Conservation (phyloP, 2,113 vertebrate species). For the Pluvianellus socialis region DNA sequence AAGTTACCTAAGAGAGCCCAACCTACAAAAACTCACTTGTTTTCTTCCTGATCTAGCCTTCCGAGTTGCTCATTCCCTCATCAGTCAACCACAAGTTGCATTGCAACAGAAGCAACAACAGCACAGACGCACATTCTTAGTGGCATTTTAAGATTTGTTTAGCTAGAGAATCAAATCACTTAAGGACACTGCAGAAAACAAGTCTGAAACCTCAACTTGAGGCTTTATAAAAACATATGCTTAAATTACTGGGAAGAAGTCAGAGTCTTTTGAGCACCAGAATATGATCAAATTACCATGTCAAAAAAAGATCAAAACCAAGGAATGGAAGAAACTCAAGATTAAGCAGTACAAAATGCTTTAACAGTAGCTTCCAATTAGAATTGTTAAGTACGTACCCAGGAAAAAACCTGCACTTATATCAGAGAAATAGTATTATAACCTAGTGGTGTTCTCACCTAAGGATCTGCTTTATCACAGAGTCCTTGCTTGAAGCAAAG, state of each 20-base stretch:
- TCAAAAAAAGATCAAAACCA: slow-evolving; percentile 11
- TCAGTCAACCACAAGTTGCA: neutral
- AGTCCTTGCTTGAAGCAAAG: neutral
- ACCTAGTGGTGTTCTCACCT: neutral
- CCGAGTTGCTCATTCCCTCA: neutral
- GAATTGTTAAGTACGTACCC: neutral
- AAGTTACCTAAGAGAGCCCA: neutral
- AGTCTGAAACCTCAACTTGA: neutral
- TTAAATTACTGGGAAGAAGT: neutral
- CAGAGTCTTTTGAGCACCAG: neutral
- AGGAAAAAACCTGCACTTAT: neutral
- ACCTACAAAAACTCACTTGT: neutral
- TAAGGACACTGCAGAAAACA: neutral
- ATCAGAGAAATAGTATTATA: neutral
- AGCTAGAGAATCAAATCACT: neutral
- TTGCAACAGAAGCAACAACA: neutral
- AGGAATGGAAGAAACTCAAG: neutral
- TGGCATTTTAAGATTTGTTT: neutral
- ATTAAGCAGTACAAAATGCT: neutral
- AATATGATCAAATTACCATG: neutral
- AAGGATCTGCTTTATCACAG: neutral
- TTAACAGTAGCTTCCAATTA: neutral
- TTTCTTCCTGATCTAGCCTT: neutral
- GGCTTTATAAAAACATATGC: neutral
- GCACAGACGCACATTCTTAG: neutral